A percentile compares a stretch with the other conserved stretches of the same genome.
phyloP scores from a whole-genome alignment of 2,113 vertebrate genomes.

The Poicephalus gulielmi region DNA sequence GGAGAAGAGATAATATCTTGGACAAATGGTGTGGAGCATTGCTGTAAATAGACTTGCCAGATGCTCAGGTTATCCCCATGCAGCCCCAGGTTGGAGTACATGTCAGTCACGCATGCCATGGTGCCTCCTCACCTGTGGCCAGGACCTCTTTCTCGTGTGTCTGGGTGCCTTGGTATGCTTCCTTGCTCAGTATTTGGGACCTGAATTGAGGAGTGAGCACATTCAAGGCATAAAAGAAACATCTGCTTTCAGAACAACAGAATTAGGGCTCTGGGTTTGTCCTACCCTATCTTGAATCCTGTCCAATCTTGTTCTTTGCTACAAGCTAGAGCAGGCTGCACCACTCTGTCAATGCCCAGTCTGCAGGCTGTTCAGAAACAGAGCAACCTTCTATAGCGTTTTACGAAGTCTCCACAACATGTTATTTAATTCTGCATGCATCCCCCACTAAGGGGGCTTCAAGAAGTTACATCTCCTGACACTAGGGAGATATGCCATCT shows the following conservation, averaged over 20 bases:
- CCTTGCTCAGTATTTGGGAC: not conserved
- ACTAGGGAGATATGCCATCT: not conserved
- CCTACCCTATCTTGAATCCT: not conserved
- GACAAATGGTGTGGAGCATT: constrained; percentile 11
- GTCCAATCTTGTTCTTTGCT: not conserved
- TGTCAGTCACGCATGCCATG: rapidly evolving
- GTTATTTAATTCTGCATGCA: not conserved
- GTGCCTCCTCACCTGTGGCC: not conserved
- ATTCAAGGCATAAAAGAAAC: not conserved
- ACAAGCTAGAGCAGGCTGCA: not conserved
- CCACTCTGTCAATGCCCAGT: rapidly evolving
- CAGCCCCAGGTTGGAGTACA: rapidly evolving
- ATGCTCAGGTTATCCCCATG: not conserved
- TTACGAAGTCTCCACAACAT: not conserved
- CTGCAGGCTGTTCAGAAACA: not conserved
- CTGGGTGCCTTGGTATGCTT: not conserved
- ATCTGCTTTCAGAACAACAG: not conserved
- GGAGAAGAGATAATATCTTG: not conserved
- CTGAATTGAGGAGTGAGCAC: not conserved
- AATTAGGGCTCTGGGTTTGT: not conserved
- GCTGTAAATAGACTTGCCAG: constrained; percentile 3
- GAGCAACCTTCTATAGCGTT: not conserved
- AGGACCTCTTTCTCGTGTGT: not conserved
- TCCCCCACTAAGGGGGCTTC: rapidly evolving
- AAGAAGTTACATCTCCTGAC: not conserved